Percentiles rank a stretch among this genome's conserved stretches.
Conservation (phyloP, 2,797 vertebrate species). For the Silurus aristotelis region DNA sequence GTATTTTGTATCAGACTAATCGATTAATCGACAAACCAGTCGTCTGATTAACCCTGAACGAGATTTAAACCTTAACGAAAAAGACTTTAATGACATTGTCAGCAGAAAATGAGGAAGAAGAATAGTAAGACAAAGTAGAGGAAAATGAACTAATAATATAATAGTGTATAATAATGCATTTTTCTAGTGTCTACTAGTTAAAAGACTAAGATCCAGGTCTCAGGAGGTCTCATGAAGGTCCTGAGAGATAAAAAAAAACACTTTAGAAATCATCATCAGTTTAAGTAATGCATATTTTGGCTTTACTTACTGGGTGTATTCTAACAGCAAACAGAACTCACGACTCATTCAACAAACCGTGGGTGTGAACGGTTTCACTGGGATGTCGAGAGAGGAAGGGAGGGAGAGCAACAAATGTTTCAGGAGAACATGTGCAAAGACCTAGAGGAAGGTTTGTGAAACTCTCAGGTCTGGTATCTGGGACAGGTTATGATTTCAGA, state of each 20-base stretch:
- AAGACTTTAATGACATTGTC: too few species aligned
- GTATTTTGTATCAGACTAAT: too few species aligned
- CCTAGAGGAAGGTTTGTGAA: neutral
- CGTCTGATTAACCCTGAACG: too few species aligned
- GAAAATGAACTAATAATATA: too few species aligned
- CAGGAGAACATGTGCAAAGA: neutral
- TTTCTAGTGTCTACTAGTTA: too few species aligned
- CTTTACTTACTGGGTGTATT: conserved; percentile 20
- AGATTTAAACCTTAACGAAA: too few species aligned
- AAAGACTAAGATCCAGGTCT: too few species aligned
- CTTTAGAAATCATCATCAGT: neutral
- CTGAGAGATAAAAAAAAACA: neutral
- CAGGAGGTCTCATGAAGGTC: neutral
- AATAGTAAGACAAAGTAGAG: too few species aligned
- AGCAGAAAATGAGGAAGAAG: too few species aligned
- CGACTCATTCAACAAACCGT: conserved; percentile 8
- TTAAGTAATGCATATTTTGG: neutral
- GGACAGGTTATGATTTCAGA: neutral
- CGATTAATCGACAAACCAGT: too few species aligned
- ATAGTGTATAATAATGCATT: too few species aligned
- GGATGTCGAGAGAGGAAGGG: neutral
- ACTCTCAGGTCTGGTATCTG: neutral
- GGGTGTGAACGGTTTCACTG: conserved; percentile 38
- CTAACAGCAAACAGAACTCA: neutral
- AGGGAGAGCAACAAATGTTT: neutral